phyloP scores from a whole-genome alignment of 2,113 vertebrate species.

The Scolopax mira region DNA sequence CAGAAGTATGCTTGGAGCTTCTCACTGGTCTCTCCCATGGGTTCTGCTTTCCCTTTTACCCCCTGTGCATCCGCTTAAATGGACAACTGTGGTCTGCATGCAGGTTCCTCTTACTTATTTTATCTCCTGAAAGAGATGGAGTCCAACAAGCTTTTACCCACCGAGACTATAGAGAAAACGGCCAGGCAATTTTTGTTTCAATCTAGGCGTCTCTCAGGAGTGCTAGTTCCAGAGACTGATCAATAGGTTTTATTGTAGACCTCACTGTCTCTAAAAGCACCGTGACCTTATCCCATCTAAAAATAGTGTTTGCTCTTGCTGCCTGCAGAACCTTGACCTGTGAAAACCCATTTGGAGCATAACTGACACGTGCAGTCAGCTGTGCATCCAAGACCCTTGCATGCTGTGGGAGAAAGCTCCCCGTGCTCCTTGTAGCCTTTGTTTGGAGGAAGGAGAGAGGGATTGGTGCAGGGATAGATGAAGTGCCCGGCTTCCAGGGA shows the following conservation, averaged over 20 bases:
- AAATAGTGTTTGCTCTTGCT: constrained; percentile 82
- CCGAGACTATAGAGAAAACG: constrained; percentile 64
- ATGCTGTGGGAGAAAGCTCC: background rate
- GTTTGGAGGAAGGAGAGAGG: background rate
- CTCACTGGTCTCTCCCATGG: background rate
- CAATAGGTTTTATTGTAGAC: constrained; percentile 87
- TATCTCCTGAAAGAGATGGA: constrained; percentile 80
- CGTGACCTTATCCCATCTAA: constrained; percentile 82
- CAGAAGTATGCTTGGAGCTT: background rate
- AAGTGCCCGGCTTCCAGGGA: background rate
- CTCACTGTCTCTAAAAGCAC: constrained; percentile 83
- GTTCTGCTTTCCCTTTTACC: background rate
- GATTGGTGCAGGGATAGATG: background rate
- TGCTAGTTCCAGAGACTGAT: constrained; percentile 81
- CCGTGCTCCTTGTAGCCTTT: background rate
- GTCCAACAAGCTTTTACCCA: constrained; percentile 82
- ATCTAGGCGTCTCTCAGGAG: constrained; percentile 77
- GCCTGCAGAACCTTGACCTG: constrained; percentile 83
- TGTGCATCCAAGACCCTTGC: constrained; percentile 71
- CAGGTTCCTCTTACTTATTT: constrained; percentile 69
- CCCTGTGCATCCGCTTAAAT: constrained; percentile 62
- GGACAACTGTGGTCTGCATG: constrained; percentile 51
- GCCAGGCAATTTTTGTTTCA: constrained; percentile 81
- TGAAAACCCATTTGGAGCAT: constrained; percentile 84
- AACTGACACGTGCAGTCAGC: constrained; percentile 81